phyloP scores from a whole-genome alignment of 2,113 vertebrate species.

The Butastur rufipennis region DNA sequence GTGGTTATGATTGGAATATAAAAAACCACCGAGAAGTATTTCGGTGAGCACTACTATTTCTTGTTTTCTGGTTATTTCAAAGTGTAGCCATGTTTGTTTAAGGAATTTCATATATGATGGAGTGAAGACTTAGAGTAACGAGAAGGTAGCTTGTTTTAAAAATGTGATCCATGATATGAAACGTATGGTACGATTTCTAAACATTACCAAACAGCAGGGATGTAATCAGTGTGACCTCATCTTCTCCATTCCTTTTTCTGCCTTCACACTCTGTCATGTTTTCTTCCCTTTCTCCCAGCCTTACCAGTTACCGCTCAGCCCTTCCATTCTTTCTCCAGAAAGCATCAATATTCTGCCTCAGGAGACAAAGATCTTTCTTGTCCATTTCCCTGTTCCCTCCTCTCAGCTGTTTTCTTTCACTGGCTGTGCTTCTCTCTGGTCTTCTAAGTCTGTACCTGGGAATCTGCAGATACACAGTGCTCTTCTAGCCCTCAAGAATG shows the following conservation, averaged over 20 bases:
- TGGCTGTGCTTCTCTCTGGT: neutral
- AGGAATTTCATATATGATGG: neutral
- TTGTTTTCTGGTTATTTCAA: slow-evolving; percentile 27
- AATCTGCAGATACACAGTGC: neutral
- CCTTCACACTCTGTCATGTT: neutral
- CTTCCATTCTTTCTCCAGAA: neutral
- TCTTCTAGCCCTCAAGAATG: neutral
- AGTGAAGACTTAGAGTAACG: neutral
- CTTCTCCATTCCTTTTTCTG: neutral
- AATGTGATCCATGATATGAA: neutral
- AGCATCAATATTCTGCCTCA: neutral
- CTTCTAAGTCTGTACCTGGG: neutral
- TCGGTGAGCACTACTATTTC: slow-evolving; percentile 73
- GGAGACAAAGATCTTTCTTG: neutral
- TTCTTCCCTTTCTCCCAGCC: neutral
- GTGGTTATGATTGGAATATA: slow-evolving; percentile 92
- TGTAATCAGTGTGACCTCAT: neutral
- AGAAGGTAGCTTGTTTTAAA: neutral
- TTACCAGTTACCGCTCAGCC: neutral
- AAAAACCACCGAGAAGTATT: slow-evolving; percentile 92
- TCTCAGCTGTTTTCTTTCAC: neutral
- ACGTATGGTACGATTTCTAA: neutral
- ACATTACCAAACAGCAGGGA: neutral
- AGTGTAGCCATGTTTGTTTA: neutral
- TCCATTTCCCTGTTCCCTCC: neutral